These are phyloP conservation scores for Corapipo altera DNA, from an alignment of 2,113 vertebrate species.

Conservation along the genomic window DNA sequence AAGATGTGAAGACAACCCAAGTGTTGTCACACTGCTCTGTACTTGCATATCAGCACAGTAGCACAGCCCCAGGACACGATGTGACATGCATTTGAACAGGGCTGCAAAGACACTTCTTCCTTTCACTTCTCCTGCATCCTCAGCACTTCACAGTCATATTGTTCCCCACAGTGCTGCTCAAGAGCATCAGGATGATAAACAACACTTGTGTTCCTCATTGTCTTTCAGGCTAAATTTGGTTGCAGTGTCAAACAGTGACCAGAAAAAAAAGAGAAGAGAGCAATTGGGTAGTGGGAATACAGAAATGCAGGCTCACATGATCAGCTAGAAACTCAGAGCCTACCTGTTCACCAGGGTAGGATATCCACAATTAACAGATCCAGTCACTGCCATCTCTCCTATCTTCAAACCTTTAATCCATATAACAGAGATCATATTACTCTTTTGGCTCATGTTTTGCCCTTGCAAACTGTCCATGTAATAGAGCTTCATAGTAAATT, in stretches of 20 bases:
- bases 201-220: not conserved
- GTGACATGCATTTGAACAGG: not conserved
- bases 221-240: not conserved
- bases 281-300: not conserved
- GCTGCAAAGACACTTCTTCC: not conserved
- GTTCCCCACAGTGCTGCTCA: not conserved
- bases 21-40: not conserved
- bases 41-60: accelerated
- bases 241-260: not conserved
- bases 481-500: not conserved
- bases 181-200: not conserved
- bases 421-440: not conserved
- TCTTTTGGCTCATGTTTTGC: not conserved
- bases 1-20: not conserved
- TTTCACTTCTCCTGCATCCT: not conserved
- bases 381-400: not conserved
- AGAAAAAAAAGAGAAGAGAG: not conserved
- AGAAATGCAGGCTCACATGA: not conserved
- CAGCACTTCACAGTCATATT: not conserved
- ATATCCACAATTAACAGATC: not conserved
- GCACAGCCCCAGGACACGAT: not conserved
- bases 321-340: not conserved
- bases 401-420: not conserved
- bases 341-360: not conserved
- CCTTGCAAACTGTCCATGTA: not conserved